Evolutionary conservation across 2,113 vertebrate genomes (phyloP).

Genomic region (Equus quagga): DNA sequence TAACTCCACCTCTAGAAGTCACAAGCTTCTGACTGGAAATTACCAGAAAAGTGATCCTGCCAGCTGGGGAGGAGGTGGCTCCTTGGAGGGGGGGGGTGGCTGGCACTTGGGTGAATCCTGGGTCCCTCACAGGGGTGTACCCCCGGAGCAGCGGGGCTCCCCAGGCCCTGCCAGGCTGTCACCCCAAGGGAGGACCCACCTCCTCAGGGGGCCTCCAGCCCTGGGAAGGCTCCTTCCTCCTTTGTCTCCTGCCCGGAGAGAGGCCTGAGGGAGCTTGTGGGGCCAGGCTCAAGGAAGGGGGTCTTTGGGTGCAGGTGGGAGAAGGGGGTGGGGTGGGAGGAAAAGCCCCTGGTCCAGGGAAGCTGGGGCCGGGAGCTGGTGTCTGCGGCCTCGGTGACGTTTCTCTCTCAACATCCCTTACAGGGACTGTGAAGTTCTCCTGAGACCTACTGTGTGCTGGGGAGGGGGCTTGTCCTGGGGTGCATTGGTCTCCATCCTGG

Average conservation of each 20-base stretch:
- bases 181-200: neutral
- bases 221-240: neutral
- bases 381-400: fast-evolving
- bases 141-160: fast-evolving
- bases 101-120: too few species aligned
- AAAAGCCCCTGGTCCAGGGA: neutral
- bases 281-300: neutral
- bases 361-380: fast-evolving
- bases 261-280: neutral
- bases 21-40: fast-evolving
- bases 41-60: neutral
- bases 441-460: neutral
- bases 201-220: neutral
- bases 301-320: neutral
- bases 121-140: fast-evolving
- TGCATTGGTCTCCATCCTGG: fast-evolving
- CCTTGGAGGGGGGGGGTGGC: neutral
- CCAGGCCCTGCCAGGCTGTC: fast-evolving
- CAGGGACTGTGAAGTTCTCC: neutral
- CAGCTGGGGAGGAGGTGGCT: fast-evolving
- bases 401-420: fast-evolving
- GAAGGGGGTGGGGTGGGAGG: neutral
- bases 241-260: neutral
- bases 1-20: neutral
- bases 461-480: neutral